Conservation (phyloP, 1,140 invertebrate species). For the Conopomorpha cramerella region DNA sequence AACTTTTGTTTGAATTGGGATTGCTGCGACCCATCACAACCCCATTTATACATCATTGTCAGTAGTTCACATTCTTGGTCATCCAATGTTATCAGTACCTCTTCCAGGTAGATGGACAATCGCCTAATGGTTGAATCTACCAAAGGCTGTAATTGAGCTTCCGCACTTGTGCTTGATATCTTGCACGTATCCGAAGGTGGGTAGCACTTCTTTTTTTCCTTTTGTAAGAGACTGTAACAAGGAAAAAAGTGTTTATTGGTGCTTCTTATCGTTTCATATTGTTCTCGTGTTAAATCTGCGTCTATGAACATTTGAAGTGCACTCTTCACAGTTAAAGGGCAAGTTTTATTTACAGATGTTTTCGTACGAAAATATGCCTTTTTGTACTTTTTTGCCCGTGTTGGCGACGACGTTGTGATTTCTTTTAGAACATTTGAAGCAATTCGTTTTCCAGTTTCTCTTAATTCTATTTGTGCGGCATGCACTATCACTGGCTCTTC, state of each 20-base stretch:
- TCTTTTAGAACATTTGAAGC: slow-evolving; percentile 10
- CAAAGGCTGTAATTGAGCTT: slow-evolving; percentile 16
- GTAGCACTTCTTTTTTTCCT: slow-evolving; percentile 15
- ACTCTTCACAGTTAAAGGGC: not conserved
- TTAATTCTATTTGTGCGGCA: slow-evolving; percentile 9
- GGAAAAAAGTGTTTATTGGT: slow-evolving; percentile 11
- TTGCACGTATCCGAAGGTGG: slow-evolving; percentile 7
- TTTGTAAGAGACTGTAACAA: slow-evolving; percentile 12
- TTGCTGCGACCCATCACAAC: slow-evolving; percentile 14
- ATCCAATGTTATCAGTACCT: slow-evolving; percentile 9
- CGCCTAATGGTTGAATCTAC: slow-evolving; percentile 12
- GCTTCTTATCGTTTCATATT: slow-evolving; percentile 5
- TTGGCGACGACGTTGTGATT: slow-evolving; percentile 13
- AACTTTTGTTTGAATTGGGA: slow-evolving; percentile 17
- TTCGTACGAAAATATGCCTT: slow-evolving; percentile 7
- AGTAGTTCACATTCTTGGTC: slow-evolving; percentile 7
- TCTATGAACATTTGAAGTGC: slow-evolving; percentile 4
- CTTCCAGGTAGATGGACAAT: slow-evolving; percentile 12
- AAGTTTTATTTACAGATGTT: slow-evolving; percentile 1
- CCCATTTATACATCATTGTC: slow-evolving; percentile 11
- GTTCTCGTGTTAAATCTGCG: slow-evolving; percentile 1
- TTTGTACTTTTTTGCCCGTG: slow-evolving; percentile 15
- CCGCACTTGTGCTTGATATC: slow-evolving; percentile 13
- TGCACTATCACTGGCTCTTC: slow-evolving; percentile 11
- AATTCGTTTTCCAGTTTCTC: slow-evolving; percentile 8